These are phyloP conservation scores for Lepeophtheirus nordmannii DNA, from an alignment of 2,888 invertebrate species.

Conservation along the genomic window DNA sequence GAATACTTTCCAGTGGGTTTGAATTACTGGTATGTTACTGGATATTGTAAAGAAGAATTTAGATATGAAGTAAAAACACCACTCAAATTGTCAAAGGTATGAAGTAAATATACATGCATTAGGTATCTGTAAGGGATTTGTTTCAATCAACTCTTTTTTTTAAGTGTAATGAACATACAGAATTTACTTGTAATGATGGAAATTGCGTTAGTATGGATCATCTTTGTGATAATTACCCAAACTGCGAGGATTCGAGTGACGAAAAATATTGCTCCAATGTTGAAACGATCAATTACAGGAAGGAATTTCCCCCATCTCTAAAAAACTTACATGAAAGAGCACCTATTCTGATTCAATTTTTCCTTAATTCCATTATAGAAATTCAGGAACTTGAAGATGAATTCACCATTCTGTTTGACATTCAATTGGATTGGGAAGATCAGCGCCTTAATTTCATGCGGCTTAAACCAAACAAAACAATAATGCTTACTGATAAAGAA, in stretches of 20 bases:
- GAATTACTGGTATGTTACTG: neutral
- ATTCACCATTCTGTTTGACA: neutral
- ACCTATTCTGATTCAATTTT: neutral
- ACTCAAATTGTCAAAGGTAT: no score
- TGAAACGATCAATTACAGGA: neutral
- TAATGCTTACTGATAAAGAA: neutral
- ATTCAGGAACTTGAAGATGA: neutral
- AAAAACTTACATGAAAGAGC: neutral
- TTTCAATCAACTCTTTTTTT: neutral
- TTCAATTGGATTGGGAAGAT: conserved; percentile 3
- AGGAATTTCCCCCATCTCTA: neutral
- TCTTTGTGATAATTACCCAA: neutral
- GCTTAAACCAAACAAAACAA: neutral
- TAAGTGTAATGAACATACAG: neutral
- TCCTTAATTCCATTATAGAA: neutral
- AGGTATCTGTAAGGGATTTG: neutral
- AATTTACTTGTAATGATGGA: neutral
- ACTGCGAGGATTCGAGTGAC: neutral
- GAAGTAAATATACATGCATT: neutral
- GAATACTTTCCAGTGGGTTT: neutral
- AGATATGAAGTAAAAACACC: neutral
- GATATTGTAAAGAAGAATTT: neutral
- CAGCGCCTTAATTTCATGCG: neutral
- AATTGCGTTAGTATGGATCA: neutral
- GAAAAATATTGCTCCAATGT: neutral